Percentiles rank a stretch among this genome's conserved stretches.
Conservation (phyloP, 2,888 invertebrate species). For the Deilephila elpenor region DNA sequence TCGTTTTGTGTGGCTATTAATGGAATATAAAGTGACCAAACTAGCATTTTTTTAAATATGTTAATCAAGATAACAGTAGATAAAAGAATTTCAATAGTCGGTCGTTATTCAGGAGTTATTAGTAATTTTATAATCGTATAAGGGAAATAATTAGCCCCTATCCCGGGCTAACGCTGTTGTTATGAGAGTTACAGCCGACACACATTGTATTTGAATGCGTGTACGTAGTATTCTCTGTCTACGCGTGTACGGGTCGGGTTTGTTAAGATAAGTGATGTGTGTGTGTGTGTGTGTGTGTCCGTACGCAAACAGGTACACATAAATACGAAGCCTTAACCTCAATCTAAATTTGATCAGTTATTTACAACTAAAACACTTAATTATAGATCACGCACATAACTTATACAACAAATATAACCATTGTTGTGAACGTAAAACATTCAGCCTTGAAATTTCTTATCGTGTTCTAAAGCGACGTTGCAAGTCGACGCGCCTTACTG, state of each 20-base stretch:
- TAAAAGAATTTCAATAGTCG: too few relatives aligned
- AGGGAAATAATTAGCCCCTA: background rate
- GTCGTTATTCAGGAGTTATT: background rate
- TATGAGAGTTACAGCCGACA: background rate
- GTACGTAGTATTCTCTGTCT: background rate
- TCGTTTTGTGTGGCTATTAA: too few relatives aligned
- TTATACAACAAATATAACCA: constrained; percentile 41
- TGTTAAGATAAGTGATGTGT: too few relatives aligned
- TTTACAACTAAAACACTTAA: constrained; percentile 55
- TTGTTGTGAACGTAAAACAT: constrained; percentile 69
- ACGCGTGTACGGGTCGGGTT: too few relatives aligned
- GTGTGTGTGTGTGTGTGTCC: background rate
- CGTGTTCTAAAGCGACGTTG: constrained; percentile 79
- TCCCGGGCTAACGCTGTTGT: background rate
- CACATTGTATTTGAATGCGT: background rate
- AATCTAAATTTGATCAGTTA: constrained; percentile 33
- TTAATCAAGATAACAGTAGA: too few relatives aligned
- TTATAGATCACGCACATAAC: constrained; percentile 24
- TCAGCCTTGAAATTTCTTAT: constrained; percentile 83
- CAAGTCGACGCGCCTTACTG: constrained; percentile 75
- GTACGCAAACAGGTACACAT: background rate
- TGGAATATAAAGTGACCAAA: too few relatives aligned
- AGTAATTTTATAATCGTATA: background rate
- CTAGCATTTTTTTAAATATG: too few relatives aligned
- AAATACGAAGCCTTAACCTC: background rate